Evolutionary conservation across 2,113 vertebrate genomes (phyloP).

Genomic region (Sinocyclocheilus maitianheensis): DNA sequence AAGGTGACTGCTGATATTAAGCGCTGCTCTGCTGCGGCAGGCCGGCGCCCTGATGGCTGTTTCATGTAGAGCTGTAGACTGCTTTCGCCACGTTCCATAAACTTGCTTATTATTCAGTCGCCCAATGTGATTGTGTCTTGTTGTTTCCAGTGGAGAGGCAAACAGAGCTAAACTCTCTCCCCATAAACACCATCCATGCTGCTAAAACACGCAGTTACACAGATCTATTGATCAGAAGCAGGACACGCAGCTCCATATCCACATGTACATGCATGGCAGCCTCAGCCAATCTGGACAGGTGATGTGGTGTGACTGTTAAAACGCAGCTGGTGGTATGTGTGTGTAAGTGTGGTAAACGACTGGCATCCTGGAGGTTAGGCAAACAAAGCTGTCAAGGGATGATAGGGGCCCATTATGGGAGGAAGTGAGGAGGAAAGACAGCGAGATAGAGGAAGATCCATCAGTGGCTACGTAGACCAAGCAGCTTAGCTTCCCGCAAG

Average conservation of each 20-base stretch:
- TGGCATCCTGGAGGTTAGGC: slow-evolving; percentile 63
- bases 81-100: slow-evolving; percentile 78
- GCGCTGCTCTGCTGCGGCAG: slow-evolving; percentile 67
- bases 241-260: background rate
- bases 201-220: slow-evolving; percentile 19
- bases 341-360: slow-evolving; percentile 58
- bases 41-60: slow-evolving; percentile 71
- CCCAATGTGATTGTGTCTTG: slow-evolving; percentile 67
- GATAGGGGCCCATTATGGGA: slow-evolving; percentile 56
- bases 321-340: slow-evolving; percentile 22
- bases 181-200: background rate
- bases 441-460: slow-evolving; percentile 56
- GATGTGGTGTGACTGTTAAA: slow-evolving; percentile 49
- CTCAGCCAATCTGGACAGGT: slow-evolving; percentile 43
- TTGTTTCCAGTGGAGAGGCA: slow-evolving; percentile 58
- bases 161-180: slow-evolving; percentile 52
- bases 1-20: slow-evolving; percentile 78
- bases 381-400: slow-evolving; percentile 71
- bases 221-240: slow-evolving; percentile 33
- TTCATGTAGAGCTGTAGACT: slow-evolving; percentile 69
- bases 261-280: background rate
- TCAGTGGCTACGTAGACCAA: slow-evolving; percentile 63
- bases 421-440: slow-evolving; percentile 59
- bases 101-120: slow-evolving; percentile 77
- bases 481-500: slow-evolving; percentile 49